Evolutionary conservation across 2,888 invertebrate species (phyloP), one percentile per base, ranked within the genome.

Genomic region (Andrena fulva): DNA sequence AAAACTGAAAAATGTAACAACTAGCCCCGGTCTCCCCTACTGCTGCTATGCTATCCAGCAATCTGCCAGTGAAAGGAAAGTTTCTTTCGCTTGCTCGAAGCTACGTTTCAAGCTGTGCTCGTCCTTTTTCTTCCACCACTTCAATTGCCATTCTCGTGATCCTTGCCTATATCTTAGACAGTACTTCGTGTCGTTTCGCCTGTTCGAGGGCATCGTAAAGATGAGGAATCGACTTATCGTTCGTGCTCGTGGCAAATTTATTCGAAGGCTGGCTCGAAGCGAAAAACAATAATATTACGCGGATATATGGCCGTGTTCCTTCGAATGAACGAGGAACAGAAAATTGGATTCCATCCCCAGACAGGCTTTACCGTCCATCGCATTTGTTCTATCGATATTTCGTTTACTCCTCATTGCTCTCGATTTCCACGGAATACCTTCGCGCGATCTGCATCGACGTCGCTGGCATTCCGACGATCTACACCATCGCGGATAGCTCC

Each of bases 321-420:
- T 48, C 67, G 52, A 67, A 70, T 63, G 33, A 31, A 33, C 70
- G 31, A 56, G 33, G 50, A 54, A 54, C 50, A 35, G 63, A 68
- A 70, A 80, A 84, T 42, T 70, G 59, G 52, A 77, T 63, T 67
- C 77, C 74, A 74, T 84, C 71, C 62, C 35, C 31, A 67, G 63
- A 59, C 66, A 42, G 27, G 20, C 66, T 70, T 72, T 54, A 62
- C 52, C 35, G 66, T 74, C 56, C 60, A 84, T 74, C 70, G 80
- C 62, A 33, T 71, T 77, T 60, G 70, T 77, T 66, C 59, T 33
- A 54, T 77, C 71, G 69, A 63, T 75, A 68, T 76, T 76, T 79
- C 76, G 76, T 69, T 76, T 64, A 29, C 35, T 50, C 48, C 69
- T 67, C 79, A 31, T 80, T 69, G 56, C 56, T 42, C 63, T 20